Conservation (phyloP, 2,113 vertebrate species). For the Cinclus mexicanus region DNA sequence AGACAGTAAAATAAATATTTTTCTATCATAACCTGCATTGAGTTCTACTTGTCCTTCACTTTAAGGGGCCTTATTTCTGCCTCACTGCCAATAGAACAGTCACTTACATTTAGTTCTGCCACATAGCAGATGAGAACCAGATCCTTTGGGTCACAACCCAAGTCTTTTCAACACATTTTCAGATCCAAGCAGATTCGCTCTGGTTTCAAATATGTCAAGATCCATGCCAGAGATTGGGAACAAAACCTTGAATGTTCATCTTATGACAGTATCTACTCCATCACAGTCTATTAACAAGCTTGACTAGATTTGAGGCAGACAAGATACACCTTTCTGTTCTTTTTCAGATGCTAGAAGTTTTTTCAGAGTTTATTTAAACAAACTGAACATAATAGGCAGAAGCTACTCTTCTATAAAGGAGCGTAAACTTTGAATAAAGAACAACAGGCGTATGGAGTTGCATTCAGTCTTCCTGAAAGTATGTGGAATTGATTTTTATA, state of each 20-base stretch:
- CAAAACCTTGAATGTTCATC: neutral
- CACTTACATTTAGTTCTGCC: neutral
- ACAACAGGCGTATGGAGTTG: neutral
- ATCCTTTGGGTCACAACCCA: neutral
- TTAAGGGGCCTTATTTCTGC: neutral
- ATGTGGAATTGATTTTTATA: neutral
- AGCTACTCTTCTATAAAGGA: neutral
- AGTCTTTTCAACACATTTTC: neutral
- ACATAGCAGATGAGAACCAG: neutral
- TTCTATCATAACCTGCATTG: neutral
- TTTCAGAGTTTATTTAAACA: neutral
- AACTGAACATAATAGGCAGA: neutral
- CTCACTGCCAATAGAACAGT: neutral
- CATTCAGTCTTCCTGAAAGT: neutral
- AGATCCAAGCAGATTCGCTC: neutral
- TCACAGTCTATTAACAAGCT: neutral
- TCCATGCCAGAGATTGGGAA: neutral
- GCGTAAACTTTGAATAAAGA: neutral
- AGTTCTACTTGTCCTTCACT: neutral
- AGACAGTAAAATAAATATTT: neutral
- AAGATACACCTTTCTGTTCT: neutral
- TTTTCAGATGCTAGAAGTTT: neutral
- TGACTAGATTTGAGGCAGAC: neutral
- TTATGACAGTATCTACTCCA: neutral
- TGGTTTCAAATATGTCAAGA: neutral